Conservation (phyloP, 2,797 vertebrate species). For the Erethizon dorsatum region DNA sequence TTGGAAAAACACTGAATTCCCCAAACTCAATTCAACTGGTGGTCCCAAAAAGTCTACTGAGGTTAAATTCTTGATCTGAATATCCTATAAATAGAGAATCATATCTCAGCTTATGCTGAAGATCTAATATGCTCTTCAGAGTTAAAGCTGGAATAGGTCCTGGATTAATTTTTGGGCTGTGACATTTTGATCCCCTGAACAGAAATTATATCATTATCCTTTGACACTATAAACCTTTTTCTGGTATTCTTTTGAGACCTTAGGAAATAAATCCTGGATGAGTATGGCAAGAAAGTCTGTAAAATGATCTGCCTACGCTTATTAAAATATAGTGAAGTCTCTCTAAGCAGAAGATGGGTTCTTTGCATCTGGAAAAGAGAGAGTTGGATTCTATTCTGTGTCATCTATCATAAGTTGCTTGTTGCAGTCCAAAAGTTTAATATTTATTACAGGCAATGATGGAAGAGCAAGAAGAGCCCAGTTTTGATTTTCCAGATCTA, state of each 20-base stretch:
- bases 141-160: background rate
- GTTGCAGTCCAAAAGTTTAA: constrained; percentile 52
- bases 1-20: background rate
- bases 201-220: constrained; percentile 56
- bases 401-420: constrained; percentile 74
- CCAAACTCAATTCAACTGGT: background rate
- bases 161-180: constrained; percentile 19
- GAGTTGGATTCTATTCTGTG: constrained; percentile 49
- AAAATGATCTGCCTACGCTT: constrained; percentile 60
- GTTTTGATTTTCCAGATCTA: constrained; percentile 77
- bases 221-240: background rate
- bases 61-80: constrained; percentile 15
- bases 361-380: constrained; percentile 75
- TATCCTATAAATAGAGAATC: background rate
- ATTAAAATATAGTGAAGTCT: constrained; percentile 70
- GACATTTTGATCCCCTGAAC: constrained; percentile 27
- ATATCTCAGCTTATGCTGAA: background rate
- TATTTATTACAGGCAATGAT: constrained; percentile 77
- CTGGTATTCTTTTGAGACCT: constrained; percentile 38
- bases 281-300: constrained; percentile 57
- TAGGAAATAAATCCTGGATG: constrained; percentile 69
- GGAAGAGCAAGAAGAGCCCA: constrained; percentile 62
- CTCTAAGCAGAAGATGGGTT: constrained; percentile 68
- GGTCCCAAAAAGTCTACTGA: background rate
- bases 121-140: background rate